Evolutionary conservation across 2,113 vertebrate species (phyloP), one percentile per base, ranked within the genome.

Genomic region (Glaucidium brasilianum): DNA sequence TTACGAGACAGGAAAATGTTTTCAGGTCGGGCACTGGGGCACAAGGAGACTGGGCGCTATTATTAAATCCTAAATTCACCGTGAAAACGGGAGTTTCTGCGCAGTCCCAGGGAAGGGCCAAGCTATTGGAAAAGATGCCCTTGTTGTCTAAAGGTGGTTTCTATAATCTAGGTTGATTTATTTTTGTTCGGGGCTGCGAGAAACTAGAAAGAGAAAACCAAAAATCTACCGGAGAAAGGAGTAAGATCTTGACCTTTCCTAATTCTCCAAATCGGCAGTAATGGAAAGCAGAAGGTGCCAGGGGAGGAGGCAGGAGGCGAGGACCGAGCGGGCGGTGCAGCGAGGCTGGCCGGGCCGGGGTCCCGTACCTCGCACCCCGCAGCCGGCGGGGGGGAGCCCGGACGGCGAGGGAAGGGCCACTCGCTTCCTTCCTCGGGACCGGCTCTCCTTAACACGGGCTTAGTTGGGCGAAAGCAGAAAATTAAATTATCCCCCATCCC

Each of bases 271-370:
- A 95, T 94, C 43, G 67, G 50, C 86, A 82, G 87, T 95, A 95
- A 96, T 95, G 64, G 87, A 80, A 96, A 95, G 92, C 95, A 97
- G 96, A 96, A 96, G 64, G 84, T 85, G 88, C 85, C 84, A 77
- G 68, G 83, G 91, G 90, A 94, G 71, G 90, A 92, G 67, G 59
- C 14, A 22, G 79, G 45, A 84, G 72, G 62, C 14, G 34, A 73
- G 56, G 50, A 15, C 25, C 67, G 34, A 82, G 26, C 43, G 15
- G 34, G 32, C 5, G 7, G 55, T 68, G 69, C n/a, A 10, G 60
- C 13, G 8, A 49, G 56, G n/a, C 73, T 52, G 52, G 37, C 12
- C 17, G 37, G 69, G 22, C 90, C 47, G 55, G n/a, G 43, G 43
- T 79, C 75, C 74, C 37, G 17, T 66, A 92, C 4, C 37, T 67